These are phyloP conservation scores for Drosophila hydei DNA, from an alignment of 1,140 invertebrate species.

Conservation along the genomic window DNA sequence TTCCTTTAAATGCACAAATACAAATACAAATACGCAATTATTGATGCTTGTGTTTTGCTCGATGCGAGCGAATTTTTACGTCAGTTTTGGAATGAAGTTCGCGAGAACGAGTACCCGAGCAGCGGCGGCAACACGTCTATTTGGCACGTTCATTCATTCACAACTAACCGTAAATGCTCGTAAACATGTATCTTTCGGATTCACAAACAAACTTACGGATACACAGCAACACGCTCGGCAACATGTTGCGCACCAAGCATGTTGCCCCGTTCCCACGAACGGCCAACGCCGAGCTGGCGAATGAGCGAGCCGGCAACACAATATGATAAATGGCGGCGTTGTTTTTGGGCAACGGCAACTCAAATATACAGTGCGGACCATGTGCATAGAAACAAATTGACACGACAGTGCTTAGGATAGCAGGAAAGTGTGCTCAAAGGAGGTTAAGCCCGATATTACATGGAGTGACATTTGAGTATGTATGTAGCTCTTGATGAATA, in stretches of 20 bases:
- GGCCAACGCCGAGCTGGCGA: slow-evolving; percentile 18
- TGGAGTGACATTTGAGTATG: not conserved
- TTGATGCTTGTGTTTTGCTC: slow-evolving; percentile 21
- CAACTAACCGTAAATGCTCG: slow-evolving; percentile 74
- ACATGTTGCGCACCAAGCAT: slow-evolving; percentile 60
- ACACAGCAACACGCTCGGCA: slow-evolving; percentile 39
- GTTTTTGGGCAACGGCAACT: slow-evolving; percentile 57
- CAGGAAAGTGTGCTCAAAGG: not conserved
- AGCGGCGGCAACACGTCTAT: slow-evolving; percentile 77
- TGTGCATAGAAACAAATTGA: slow-evolving; percentile 25
- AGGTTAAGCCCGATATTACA: not conserved
- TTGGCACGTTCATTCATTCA: slow-evolving; percentile 83
- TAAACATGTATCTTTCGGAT: slow-evolving; percentile 64
- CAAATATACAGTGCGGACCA: slow-evolving; percentile 24
- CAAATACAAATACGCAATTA: slow-evolving; percentile 23
- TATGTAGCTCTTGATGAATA: too few species aligned
- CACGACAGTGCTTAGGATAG: not conserved
- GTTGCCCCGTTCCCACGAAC: slow-evolving; percentile 39
- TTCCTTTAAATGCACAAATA: slow-evolving; percentile 30
- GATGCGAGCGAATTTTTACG: slow-evolving; percentile 54
- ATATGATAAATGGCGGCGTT: slow-evolving; percentile 80
- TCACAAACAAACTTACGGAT: slow-evolving; percentile 34
- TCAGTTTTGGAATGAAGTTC: slow-evolving; percentile 65
- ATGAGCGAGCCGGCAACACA: slow-evolving; percentile 55
- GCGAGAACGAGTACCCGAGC: slow-evolving; percentile 62